Evolutionary conservation across 2,888 invertebrate genomes (phyloP).

Genomic region (Macrophya annulata): DNA sequence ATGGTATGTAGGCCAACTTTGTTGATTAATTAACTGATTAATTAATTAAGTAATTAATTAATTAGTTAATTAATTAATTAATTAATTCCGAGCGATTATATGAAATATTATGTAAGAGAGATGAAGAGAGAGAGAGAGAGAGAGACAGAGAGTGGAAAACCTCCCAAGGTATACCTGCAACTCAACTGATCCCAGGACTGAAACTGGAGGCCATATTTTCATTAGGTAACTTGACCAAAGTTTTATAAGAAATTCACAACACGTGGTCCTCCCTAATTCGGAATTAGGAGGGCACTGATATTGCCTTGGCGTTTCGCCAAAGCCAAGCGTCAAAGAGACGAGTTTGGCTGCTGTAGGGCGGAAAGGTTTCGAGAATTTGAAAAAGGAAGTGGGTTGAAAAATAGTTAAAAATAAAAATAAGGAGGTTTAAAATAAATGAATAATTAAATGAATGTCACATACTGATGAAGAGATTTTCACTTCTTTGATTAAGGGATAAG

Average conservation of each 20-base stretch:
- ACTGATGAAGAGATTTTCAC: neutral
- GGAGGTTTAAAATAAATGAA: neutral
- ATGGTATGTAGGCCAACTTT: too few relatives aligned
- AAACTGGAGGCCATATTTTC: constrained; percentile 11
- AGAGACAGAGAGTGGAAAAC: neutral
- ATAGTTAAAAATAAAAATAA: too few relatives aligned
- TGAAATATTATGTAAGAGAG: neutral
- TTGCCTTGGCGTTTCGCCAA: neutral
- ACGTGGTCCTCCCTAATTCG: neutral
- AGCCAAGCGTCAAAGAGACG: neutral
- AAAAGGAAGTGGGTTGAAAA: too few relatives aligned
- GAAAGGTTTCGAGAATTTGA: neutral
- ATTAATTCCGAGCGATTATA: neutral
- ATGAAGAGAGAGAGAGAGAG: too few relatives aligned
- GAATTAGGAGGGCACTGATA: neutral
- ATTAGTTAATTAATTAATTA: neutral
- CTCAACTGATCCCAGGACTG: neutral
- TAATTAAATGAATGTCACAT: neutral
- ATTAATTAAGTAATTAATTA: neutral
- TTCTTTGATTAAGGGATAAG: neutral
- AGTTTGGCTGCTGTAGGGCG: neutral
- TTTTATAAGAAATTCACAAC: constrained; percentile 32
- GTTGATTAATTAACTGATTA: too few relatives aligned
- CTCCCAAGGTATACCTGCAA: neutral
- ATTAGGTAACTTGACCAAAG: constrained; percentile 9